A percentile compares a stretch with the other conserved stretches of the same genome.
Conservation (phyloP, 1,140 invertebrate species). For the Popillia japonica region DNA sequence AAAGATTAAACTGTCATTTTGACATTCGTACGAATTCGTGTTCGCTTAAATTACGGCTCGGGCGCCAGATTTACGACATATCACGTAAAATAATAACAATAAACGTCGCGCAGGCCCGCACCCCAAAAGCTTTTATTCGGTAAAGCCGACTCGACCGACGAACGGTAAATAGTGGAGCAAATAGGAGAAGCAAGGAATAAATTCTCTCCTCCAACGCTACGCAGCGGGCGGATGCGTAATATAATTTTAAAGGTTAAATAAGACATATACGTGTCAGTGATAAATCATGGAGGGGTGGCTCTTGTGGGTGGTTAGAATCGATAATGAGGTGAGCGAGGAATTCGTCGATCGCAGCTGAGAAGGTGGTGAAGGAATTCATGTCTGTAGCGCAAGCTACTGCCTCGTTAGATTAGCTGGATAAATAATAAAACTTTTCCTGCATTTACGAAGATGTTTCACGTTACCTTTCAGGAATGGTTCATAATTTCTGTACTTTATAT, state of each 20-base stretch:
- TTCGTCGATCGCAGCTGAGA: neutral
- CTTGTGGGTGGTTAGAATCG: neutral
- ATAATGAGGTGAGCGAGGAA: neutral
- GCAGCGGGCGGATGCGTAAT: neutral
- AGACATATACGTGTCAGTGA: constrained; percentile 4
- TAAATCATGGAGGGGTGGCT: neutral
- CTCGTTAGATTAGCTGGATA: too few relatives aligned
- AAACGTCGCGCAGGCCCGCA: constrained; percentile 1
- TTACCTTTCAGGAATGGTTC: too few relatives aligned
- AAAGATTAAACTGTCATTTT: constrained; percentile 7
- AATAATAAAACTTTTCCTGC: too few relatives aligned
- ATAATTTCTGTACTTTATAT: too few relatives aligned
- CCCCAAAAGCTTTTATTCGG: constrained; percentile 1
- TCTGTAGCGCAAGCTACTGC: neutral
- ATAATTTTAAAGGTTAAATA: constrained; percentile 8
- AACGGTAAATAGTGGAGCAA: neutral
- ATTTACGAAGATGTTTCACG: too few relatives aligned
- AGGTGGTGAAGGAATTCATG: neutral
- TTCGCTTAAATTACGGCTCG: neutral
- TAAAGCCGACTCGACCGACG: neutral
- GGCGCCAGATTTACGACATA: neutral
- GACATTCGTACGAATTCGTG: constrained; percentile 8
- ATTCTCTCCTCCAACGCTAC: neutral
- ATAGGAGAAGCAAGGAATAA: neutral
- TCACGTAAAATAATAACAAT: constrained; percentile 19